Evolutionary conservation across 2,113 vertebrate species (phyloP).

Genomic region (Stercorarius parasiticus): DNA sequence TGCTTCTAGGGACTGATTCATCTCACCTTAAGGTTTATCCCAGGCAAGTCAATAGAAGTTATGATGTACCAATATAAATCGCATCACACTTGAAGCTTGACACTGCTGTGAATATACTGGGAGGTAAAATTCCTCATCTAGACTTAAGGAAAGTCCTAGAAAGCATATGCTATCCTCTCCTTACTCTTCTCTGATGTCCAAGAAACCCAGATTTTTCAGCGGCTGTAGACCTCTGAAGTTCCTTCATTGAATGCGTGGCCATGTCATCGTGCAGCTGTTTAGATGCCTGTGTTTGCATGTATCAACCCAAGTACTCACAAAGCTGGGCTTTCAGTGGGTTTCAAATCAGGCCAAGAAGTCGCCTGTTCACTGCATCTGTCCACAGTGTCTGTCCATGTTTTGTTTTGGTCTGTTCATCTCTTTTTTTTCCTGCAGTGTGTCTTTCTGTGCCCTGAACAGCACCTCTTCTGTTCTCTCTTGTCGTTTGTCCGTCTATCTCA

Average conservation of each 20-base stretch:
- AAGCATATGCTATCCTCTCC: not conserved
- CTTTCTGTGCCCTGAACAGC: not conserved
- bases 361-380: not conserved
- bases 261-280: not conserved
- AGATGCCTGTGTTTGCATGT: not conserved
- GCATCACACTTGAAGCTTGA: not conserved
- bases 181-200: not conserved
- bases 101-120: not conserved
- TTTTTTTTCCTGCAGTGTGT: not conserved
- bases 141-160: not conserved
- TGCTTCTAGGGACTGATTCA: slow-evolving; percentile 37
- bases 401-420: not conserved
- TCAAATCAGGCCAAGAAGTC: not conserved
- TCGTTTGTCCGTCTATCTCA: not conserved
- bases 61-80: not conserved
- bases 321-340: not conserved
- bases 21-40: slow-evolving; percentile 10
- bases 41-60: not conserved
- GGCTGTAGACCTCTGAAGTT: not conserved
- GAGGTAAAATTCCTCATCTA: not conserved
- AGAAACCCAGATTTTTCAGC: not conserved
- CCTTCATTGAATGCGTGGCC: not conserved
- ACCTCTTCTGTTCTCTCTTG: not conserved
- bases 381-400: not conserved
- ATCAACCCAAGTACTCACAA: not conserved